Base-by-base conservation (phyloP, 2,113 vertebrate genomes). In the Antidorcas marsupialis region DNA sequence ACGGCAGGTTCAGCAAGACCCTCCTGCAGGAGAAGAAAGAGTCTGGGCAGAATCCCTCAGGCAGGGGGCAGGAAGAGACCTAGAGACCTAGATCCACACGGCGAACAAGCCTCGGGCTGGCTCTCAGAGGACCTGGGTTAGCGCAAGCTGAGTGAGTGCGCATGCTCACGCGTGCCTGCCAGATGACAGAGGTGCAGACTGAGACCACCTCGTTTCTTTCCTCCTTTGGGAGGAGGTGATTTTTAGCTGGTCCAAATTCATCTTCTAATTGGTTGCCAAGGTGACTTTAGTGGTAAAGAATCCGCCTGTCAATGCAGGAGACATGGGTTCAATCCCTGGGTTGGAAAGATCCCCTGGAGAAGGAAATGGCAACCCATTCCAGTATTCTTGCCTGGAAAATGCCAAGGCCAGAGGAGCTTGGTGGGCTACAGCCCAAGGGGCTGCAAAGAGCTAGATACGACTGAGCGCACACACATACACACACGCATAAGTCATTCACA, bases 141-240 rank as follows among this genome's bases (percentile, higher is more conserved):
- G 1, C 13, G 16, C 21, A 4, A 15, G 28, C n/a, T 2, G 30
- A 59, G 33, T 8, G 7, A 53, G 14, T 2, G 1, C 13, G 53
- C 78, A 50, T 12, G 28, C 14, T 4, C 3, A 1, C 0, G 0
- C n/a, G 5, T 45, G 27, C 52, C 84, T 30, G 36, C 2, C 2
- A 30, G 13, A 21, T 50, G 67, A 16, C 19, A 57, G 88, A 57
- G 50, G 43, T 9, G 33, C 52, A 50, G 23, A 23, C 45, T 36
- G 21, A 85, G 53, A 33, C 30, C 19, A 59, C 28, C 28, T 43
- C n/a, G 57, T 71, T 59, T 84, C 60, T 57, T 21, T 71, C 23
- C 67, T 7, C 3, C 60, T 91, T 76, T 71, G 12, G 21, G 93
- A 93, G 30, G 50, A 84, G n/a, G 59, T 57, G 10, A 14, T 47